Evolutionary conservation across 2,113 vertebrate species (phyloP).

Genomic region (Scophthalmus maximus): DNA sequence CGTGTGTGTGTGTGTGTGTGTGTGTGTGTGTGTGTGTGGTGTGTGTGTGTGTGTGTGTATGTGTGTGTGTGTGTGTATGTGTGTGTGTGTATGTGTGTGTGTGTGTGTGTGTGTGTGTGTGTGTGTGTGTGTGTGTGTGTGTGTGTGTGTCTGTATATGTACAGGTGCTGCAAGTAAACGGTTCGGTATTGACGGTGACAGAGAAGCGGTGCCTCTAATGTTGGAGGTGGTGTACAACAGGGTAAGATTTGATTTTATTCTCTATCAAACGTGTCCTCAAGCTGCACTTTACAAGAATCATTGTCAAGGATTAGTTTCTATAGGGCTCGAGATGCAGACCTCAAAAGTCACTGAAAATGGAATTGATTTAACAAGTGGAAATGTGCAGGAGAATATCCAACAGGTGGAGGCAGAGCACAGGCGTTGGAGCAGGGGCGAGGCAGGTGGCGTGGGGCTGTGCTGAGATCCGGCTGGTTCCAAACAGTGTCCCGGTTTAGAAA

Average conservation of each 20-base stretch:
- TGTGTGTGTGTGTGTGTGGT: too few relatives aligned
- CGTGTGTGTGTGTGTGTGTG: too few relatives aligned
- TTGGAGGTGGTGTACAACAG: conserved; percentile 93
- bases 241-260: conserved; percentile 77
- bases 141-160: conserved; percentile 5
- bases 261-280: neutral
- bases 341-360: too few relatives aligned
- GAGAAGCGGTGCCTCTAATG: conserved; percentile 93
- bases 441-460: too few relatives aligned
- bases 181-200: conserved; percentile 94
- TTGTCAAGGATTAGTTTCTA: neutral
- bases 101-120: neutral
- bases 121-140: neutral
- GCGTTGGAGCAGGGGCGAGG: too few relatives aligned
- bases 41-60: too few relatives aligned
- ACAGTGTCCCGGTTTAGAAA: too few relatives aligned
- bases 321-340: too few relatives aligned
- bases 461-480: too few relatives aligned
- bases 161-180: conserved; percentile 93
- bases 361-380: too few relatives aligned
- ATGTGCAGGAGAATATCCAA: too few relatives aligned
- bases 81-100: neutral
- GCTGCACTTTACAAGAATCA: neutral
- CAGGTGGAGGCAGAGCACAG: too few relatives aligned
- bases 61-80: neutral